Conservation (phyloP, 53 echinoderm and acorn worm species). For the Patiria pectinifera region DNA sequence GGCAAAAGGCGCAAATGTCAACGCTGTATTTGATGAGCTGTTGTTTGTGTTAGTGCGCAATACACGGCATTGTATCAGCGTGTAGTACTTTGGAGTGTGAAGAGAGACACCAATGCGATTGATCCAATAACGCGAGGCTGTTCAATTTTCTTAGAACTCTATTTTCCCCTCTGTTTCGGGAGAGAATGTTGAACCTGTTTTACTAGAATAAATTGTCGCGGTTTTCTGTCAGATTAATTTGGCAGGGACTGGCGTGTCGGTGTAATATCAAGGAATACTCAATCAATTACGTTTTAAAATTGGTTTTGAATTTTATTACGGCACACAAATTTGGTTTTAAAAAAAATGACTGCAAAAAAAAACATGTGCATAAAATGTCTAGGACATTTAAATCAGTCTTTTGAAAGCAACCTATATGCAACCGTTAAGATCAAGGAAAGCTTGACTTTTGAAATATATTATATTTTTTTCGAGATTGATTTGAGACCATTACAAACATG, state of each 20-base stretch:
- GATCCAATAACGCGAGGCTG: conserved; percentile 23
- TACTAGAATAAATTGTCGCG: conserved; percentile 12
- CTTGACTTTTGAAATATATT: too few species aligned
- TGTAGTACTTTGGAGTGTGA: conserved; percentile 24
- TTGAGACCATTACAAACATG: too few species aligned
- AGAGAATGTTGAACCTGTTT: background rate
- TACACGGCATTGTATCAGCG: conserved; percentile 3
- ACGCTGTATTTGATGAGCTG: background rate
- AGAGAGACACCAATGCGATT: conserved; percentile 33
- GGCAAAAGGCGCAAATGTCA: conserved; percentile 20
- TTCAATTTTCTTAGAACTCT: background rate
- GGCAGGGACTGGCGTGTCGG: background rate
- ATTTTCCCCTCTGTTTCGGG: background rate
- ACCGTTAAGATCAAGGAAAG: too few species aligned
- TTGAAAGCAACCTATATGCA: too few species aligned
- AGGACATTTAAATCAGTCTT: too few species aligned
- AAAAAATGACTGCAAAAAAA: background rate
- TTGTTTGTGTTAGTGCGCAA: conserved; percentile 33
- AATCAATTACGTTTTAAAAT: background rate
- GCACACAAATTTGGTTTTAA: background rate
- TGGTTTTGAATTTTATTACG: background rate
- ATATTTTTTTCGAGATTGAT: too few species aligned
- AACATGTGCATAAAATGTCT: background rate
- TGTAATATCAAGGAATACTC: background rate
- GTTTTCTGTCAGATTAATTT: conserved; percentile 3